A percentile compares a stretch with the other conserved stretches of the same genome.
Conservation (phyloP, 2,888 invertebrate species). For the Drosophila macrospina region DNA sequence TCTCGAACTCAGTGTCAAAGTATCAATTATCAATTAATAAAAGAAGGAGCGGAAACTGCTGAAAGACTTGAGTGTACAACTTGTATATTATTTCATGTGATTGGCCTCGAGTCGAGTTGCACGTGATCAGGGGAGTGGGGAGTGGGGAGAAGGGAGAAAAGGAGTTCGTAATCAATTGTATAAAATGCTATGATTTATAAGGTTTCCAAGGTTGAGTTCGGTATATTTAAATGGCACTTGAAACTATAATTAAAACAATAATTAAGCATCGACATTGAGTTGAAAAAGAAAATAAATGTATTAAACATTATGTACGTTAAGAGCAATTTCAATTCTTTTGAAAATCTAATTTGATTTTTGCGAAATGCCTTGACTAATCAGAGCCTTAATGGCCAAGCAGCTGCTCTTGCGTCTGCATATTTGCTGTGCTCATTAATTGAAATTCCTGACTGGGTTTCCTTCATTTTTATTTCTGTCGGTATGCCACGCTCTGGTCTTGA, state of each 20-base stretch:
- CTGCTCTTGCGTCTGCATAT: not conserved
- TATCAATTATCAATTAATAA: no score
- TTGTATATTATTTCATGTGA: not conserved
- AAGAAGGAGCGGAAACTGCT: not conserved
- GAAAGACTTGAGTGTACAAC: not conserved
- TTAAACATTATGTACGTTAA: not conserved
- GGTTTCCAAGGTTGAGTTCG: no score
- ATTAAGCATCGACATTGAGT: no score
- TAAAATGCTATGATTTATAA: no score
- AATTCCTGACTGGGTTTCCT: slow-evolving; percentile 36
- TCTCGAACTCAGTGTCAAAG: no score
- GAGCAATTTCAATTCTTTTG: not conserved
- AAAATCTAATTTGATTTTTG: not conserved
- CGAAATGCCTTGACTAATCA: slow-evolving; percentile 5
- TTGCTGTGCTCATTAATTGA: slow-evolving; percentile 17
- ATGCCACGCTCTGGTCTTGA: slow-evolving; percentile 5
- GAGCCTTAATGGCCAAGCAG: not conserved
- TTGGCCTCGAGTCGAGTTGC: no score
- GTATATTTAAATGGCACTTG: no score
- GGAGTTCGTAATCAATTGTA: not conserved
- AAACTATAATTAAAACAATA: no score
- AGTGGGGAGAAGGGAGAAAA: no score
- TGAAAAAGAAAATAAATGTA: not conserved
- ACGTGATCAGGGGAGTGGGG: no score
- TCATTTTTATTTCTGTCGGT: not conserved